Conservation (phyloP, 1,140 invertebrate genomes). For the Scaptomyza graminum region DNA sequence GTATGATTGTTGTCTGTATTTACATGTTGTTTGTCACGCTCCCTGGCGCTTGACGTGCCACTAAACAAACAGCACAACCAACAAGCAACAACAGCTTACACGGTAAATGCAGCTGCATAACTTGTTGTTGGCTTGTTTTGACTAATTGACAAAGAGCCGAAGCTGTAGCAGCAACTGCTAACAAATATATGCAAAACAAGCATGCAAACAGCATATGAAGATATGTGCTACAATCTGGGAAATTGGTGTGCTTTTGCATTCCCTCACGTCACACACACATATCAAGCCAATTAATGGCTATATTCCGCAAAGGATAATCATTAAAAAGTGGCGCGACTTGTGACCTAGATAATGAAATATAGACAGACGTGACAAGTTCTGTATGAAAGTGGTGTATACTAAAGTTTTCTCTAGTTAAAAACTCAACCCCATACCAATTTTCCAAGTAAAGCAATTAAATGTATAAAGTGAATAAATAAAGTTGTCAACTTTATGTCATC, state of each 20-base stretch:
- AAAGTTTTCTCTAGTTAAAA: too few species aligned
- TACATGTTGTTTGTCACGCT: slow-evolving; percentile 64
- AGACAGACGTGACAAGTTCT: too few species aligned
- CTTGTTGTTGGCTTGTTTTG: slow-evolving; percentile 66
- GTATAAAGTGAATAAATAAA: not conserved
- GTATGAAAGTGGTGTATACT: too few species aligned
- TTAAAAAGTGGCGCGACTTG: not conserved
- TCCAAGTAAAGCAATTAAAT: too few species aligned
- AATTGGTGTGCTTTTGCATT: slow-evolving; percentile 1
- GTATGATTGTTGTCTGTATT: slow-evolving; percentile 45
- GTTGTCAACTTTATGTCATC: not conserved
- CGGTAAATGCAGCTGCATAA: slow-evolving; percentile 46
- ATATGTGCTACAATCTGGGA: not conserved
- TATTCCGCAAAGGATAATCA: not conserved
- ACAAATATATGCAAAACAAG: slow-evolving; percentile 36
- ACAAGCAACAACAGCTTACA: not conserved
- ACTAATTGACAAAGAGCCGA: slow-evolving; percentile 64
- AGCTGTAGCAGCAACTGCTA: slow-evolving; percentile 13
- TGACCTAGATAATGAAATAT: too few species aligned
- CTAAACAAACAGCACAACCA: slow-evolving; percentile 14
- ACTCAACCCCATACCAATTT: too few species aligned
- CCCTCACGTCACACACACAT: not conserved
- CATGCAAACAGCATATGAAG: slow-evolving; percentile 20
- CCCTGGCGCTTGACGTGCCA: slow-evolving; percentile 38
- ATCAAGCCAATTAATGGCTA: not conserved